Conservation (phyloP, 2,113 vertebrate genomes). For the Tragelaphus buxtoni region DNA sequence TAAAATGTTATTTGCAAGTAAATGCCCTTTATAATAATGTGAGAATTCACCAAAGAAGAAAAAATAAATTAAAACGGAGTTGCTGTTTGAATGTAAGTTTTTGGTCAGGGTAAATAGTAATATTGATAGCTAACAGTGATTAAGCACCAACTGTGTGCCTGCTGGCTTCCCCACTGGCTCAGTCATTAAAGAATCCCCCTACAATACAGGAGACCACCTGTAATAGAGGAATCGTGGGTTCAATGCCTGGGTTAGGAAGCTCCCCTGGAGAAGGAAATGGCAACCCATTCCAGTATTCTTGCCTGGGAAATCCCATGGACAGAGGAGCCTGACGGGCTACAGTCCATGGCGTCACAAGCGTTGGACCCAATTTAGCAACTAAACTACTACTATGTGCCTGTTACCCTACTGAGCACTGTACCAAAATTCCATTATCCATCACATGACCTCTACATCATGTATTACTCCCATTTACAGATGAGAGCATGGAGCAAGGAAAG, state of each 20-base stretch:
- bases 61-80: background rate
- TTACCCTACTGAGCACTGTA: background rate
- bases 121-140: background rate
- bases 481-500: background rate
- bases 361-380: background rate
- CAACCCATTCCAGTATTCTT: background rate
- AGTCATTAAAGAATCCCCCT: background rate
- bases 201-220: background rate
- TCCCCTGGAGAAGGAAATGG: background rate
- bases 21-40: background rate
- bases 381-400: background rate
- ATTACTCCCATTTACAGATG: background rate
- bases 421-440: background rate
- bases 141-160: background rate
- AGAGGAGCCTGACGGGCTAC: background rate
- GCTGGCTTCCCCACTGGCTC: background rate
- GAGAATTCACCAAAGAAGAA: constrained; percentile 6
- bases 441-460: background rate
- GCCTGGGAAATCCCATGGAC: background rate
- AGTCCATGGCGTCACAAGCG: background rate
- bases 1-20: background rate
- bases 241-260: background rate
- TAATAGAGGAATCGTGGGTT: background rate
- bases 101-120: background rate
- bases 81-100: background rate